These are phyloP conservation scores for Myotis lucifugus DNA, from an alignment of 2,113 vertebrate species.

Conservation along the genomic window DNA sequence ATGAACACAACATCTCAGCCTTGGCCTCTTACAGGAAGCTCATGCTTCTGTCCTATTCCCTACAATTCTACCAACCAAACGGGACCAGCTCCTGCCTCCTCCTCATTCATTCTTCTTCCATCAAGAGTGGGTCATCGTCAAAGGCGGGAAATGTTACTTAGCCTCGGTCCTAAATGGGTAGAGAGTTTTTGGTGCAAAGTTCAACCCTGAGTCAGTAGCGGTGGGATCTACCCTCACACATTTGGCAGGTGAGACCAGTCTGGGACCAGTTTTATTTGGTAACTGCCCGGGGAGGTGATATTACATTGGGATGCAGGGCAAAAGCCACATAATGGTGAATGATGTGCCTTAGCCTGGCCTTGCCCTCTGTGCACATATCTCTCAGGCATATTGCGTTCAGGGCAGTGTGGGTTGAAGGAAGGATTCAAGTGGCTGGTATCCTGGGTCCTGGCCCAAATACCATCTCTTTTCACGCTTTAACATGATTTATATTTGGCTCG, in stretches of 20 bases:
- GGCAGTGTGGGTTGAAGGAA: conserved; percentile 5
- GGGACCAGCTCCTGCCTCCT: background rate
- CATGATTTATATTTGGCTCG: conserved; percentile 51
- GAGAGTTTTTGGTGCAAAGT: conserved; percentile 53
- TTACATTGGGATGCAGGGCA: conserved; percentile 56
- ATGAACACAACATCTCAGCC: background rate
- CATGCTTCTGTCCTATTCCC: background rate
- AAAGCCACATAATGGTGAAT: conserved; percentile 52
- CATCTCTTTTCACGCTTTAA: conserved; percentile 59
- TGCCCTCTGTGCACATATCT: conserved; percentile 45
- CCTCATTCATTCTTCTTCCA: background rate
- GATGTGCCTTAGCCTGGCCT: background rate
- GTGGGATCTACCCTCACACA: conserved; percentile 44
- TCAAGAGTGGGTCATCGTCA: conserved; percentile 12
- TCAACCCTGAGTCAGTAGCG: conserved; percentile 11
- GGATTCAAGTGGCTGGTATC: conserved; percentile 8
- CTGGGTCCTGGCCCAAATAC: conserved; percentile 41
- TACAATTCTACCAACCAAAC: background rate
- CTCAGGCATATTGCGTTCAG: conserved; percentile 9
- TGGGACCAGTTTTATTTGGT: conserved; percentile 24
- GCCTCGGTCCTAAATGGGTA: conserved; percentile 21
- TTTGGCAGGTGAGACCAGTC: conserved; percentile 31
- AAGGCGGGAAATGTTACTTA: conserved; percentile 4
- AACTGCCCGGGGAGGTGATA: conserved; percentile 48
- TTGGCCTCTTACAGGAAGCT: background rate